Base-by-base conservation (phyloP, 2,113 vertebrate species). In the Halichoeres trimaculatus region DNA sequence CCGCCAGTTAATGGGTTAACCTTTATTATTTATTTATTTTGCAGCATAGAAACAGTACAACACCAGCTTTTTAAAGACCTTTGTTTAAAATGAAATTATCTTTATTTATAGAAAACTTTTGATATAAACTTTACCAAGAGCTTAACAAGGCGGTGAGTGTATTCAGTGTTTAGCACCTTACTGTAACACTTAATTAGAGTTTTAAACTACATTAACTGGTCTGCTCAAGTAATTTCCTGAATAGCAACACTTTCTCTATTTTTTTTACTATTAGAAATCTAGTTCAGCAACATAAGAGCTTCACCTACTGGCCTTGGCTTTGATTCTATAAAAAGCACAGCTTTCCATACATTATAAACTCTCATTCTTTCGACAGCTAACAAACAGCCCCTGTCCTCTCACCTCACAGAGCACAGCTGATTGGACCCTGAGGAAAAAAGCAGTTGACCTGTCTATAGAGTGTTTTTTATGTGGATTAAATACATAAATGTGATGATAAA, bases 201-300 rank as follows among this genome's bases (percentile, higher is more conserved):
- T 38, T 14, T 51, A 54, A 62, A 57, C 55, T 75, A 45, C 35
- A 20, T 60, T 60, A 30, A 52, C 26, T 5, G 10, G 66, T 54
- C 2, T 35, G 68, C 65, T 80, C 64, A 80, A 74, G 70, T 65
- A 77, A 74, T 74, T 36, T 17, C 65, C 47, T 76, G 48, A 80
- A 68, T 65, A 69, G 41, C 63, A 56, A 53, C 48, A 40, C 58
- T 58, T 40, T 40, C 24, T 11, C 24, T 10, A 30, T 55, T 76
- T 70, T 76, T 69, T 84, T 50, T 19, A 52, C 30, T 30, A 55
- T 55, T 38, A 64, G 68, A 47, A 54, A 48, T 76, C 52, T 65
- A 11, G 52, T 71, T 71, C 45, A 30, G 35, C 36, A 51, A 36
- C 35, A 19, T 61, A 24, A 22, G 50, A 61, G 57, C 62, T 69